These are phyloP conservation scores for Syngnathus scovelli DNA, from an alignment of 2,113 vertebrate species.

Conservation along the genomic window DNA sequence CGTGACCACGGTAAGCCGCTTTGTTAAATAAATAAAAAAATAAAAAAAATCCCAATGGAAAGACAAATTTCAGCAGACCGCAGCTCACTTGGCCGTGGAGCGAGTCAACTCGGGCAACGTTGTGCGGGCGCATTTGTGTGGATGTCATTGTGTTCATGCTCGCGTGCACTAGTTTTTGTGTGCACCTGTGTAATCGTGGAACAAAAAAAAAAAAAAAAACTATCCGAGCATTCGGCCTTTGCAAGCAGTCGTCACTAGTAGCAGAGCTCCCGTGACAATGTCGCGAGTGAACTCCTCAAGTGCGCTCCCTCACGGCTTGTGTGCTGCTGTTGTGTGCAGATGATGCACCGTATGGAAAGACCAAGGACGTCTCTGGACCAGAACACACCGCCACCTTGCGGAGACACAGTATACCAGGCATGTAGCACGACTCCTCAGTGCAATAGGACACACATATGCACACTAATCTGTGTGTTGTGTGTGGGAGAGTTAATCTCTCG, in stretches of 20 bases:
- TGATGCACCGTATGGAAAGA: slow-evolving; percentile 66
- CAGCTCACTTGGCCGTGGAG: too few species aligned
- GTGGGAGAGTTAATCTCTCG: background rate
- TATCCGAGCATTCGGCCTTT: background rate
- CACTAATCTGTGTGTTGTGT: background rate
- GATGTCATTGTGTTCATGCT: too few species aligned
- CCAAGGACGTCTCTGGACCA: slow-evolving; percentile 58
- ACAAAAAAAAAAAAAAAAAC: too few species aligned
- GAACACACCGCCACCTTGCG: slow-evolving; percentile 54
- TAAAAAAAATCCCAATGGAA: background rate
- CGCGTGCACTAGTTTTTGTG: too few species aligned
- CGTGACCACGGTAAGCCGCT: background rate
- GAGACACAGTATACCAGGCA: slow-evolving; percentile 68
- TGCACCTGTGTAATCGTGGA: too few species aligned
- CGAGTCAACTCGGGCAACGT: too few species aligned
- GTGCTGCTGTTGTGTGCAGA: slow-evolving; percentile 32
- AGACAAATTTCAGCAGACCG: background rate
- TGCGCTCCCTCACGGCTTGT: background rate
- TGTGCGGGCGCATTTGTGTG: too few species aligned
- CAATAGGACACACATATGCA: background rate
- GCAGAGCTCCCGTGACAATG: background rate
- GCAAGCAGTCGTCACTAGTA: background rate
- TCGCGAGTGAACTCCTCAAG: background rate
- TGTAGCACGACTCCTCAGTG: background rate
- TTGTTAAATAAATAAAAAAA: background rate